These are phyloP conservation scores for Agrotis segetum DNA, from an alignment of 2,888 invertebrate genomes.

Conservation along the genomic window DNA sequence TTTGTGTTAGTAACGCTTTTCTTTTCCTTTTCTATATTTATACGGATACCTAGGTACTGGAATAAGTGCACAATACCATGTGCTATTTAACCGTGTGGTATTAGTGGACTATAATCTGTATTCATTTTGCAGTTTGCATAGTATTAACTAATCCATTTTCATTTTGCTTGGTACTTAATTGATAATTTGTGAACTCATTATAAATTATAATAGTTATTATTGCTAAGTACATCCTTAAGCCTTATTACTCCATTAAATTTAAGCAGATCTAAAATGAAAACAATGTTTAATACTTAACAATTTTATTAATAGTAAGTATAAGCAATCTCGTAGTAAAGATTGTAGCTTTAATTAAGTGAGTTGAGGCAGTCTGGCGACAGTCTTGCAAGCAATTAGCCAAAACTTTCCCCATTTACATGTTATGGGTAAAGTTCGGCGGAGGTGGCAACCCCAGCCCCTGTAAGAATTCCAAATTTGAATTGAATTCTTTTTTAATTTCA, in stretches of 20 bases:
- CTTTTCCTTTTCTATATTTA: too few relatives aligned
- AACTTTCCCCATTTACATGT: constrained; percentile 89
- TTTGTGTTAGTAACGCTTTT: too few relatives aligned
- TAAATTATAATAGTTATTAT: not conserved
- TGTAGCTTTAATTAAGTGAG: constrained; percentile 77
- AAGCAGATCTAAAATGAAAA: not conserved
- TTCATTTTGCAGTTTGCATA: not conserved
- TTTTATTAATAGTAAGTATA: constrained; percentile 37
- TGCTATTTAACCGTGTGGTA: not conserved
- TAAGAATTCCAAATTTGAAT: constrained; percentile 75
- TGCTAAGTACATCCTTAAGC: not conserved
- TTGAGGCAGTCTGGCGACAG: constrained; percentile 72
- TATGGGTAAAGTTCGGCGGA: constrained; percentile 83
- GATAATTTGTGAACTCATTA: not conserved
- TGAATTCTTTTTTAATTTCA: constrained; percentile 82
- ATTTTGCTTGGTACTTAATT: not conserved
- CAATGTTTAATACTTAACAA: constrained; percentile 34
- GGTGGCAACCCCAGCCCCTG: constrained; percentile 68
- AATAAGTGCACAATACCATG: too few relatives aligned
- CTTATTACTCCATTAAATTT: constrained; percentile 4
- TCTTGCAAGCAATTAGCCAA: constrained; percentile 80
- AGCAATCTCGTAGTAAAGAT: constrained; percentile 66
- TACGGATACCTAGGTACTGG: too few relatives aligned
- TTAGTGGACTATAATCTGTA: not conserved
- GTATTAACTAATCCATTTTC: too few relatives aligned